Conservation (phyloP, 2,797 vertebrate species). For the Gephyroberyx darwinii region DNA sequence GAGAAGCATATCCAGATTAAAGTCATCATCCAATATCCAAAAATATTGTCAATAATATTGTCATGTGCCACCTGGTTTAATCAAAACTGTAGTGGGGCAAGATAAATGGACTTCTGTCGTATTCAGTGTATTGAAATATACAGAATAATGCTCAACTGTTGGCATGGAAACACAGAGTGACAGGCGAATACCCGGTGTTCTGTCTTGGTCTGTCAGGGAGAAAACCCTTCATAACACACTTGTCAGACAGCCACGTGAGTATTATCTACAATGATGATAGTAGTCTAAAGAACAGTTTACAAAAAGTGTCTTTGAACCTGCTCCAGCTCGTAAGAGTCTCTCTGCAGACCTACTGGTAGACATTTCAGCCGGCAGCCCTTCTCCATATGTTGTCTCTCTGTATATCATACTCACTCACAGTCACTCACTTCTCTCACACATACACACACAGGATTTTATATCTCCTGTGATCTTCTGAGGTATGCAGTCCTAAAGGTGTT, state of each 20-base stretch:
- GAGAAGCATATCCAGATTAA: too few species aligned
- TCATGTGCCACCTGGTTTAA: too few species aligned
- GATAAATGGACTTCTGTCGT: background rate
- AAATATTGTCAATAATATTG: too few species aligned
- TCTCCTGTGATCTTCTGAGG: slow-evolving; percentile 66
- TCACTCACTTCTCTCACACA: slow-evolving; percentile 13
- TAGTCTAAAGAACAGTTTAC: slow-evolving; percentile 40
- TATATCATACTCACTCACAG: background rate
- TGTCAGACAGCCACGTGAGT: slow-evolving; percentile 11
- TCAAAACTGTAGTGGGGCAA: background rate
- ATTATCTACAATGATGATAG: slow-evolving; percentile 33
- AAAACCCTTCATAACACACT: background rate
- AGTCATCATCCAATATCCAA: too few species aligned
- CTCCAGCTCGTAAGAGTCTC: slow-evolving; percentile 46
- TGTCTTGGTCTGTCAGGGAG: background rate
- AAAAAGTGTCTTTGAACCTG: slow-evolving; percentile 49
- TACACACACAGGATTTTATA: slow-evolving; percentile 62
- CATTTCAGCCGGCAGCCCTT: slow-evolving; percentile 18
- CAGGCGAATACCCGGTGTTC: background rate
- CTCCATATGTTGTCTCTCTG: slow-evolving; percentile 16
- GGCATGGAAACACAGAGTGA: too few species aligned
- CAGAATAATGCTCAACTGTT: too few species aligned
- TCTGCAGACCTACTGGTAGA: slow-evolving; percentile 50
- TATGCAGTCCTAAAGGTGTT: slow-evolving; percentile 69
- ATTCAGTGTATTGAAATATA: background rate